Percentiles rank a stretch among this genome's conserved stretches.
Conservation (phyloP, 2,888 invertebrate species). For the Tetranychus piercei region DNA sequence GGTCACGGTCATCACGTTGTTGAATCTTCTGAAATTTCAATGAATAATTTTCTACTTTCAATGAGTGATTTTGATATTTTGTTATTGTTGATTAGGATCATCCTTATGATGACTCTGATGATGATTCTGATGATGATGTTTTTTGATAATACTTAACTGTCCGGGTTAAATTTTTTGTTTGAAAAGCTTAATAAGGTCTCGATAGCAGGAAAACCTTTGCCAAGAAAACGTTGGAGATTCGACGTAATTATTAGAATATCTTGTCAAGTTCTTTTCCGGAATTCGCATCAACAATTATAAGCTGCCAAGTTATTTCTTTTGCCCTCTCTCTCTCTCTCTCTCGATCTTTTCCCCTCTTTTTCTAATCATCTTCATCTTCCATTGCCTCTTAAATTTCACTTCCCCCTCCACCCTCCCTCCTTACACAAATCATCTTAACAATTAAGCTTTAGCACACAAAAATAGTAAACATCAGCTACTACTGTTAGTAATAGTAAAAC, state of each 20-base stretch:
- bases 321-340: constrained; percentile 10
- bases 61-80: too few relatives aligned
- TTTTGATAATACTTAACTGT: neutral
- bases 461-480: neutral
- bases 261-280: neutral
- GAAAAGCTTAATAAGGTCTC: neutral
- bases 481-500: neutral
- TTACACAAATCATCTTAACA: neutral
- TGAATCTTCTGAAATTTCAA: neutral
- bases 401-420: neutral
- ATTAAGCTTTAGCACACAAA: neutral
- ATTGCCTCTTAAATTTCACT: neutral
- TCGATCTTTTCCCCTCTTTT: neutral
- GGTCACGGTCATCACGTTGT: constrained; percentile 1
- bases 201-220: neutral
- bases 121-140: neutral
- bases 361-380: neutral
- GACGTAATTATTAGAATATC: neutral
- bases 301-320: constrained; percentile 1
- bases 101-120: neutral
- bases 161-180: neutral
- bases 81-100: too few relatives aligned
- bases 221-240: neutral
- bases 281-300: neutral
- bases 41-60: too few relatives aligned